phyloP scores from a whole-genome alignment of 2,888 invertebrate species.

The Drosophila mettleri region DNA sequence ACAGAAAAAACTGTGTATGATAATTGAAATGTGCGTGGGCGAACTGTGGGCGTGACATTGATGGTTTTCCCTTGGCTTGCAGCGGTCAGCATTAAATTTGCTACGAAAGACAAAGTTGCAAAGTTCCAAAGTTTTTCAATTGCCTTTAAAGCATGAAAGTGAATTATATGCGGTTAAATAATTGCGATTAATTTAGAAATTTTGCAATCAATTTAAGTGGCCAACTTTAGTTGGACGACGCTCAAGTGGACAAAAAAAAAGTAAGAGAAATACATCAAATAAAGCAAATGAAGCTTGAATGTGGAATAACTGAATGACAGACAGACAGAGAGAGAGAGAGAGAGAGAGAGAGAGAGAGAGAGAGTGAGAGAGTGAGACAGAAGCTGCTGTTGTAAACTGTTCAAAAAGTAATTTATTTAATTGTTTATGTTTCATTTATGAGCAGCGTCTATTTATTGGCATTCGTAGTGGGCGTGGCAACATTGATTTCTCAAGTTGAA shows the following conservation, averaged over 20 bases:
- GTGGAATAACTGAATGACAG: neutral
- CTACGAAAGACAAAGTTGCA: conserved; percentile 32
- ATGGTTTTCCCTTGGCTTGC: conserved; percentile 3
- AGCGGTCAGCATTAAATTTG: conserved; percentile 10
- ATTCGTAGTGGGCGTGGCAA: neutral
- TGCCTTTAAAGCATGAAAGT: conserved; percentile 26
- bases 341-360: neutral
- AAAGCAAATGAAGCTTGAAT: neutral
- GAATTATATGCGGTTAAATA: conserved; percentile 35
- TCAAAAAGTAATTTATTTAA: conserved; percentile 1
- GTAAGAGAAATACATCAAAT: no score
- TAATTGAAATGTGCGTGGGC: conserved; percentile 35
- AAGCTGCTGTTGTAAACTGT: neutral
- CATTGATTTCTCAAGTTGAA: neutral
- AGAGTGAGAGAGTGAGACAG: neutral
- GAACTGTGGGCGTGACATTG: conserved; percentile 16
- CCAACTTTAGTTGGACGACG: conserved; percentile 6
- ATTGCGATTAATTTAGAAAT: conserved; percentile 37
- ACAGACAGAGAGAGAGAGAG: neutral
- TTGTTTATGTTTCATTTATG: neutral
- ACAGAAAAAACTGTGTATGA: conserved; percentile 14
- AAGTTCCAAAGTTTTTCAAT: conserved; percentile 37
- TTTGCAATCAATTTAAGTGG: conserved; percentile 46
- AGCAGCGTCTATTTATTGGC: neutral
- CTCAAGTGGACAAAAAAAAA: conserved; percentile 2